Conservation (phyloP, 2,113 vertebrate species). For the Phylloscopus trochiloides region DNA sequence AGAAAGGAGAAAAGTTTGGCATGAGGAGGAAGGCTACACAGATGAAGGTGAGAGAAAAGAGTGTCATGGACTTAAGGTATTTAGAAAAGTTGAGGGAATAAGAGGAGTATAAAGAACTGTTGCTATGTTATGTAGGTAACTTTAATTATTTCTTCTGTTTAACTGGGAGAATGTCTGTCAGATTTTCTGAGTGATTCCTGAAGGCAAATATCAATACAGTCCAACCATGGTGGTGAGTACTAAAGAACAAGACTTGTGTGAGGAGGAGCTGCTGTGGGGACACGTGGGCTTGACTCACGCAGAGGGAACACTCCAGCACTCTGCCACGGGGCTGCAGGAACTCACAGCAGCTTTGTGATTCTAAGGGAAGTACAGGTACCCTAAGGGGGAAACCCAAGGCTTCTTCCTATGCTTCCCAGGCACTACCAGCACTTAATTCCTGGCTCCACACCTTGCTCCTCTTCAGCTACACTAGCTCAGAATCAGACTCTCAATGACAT, state of each 20-base stretch:
- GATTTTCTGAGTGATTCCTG: background rate
- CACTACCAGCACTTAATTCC: background rate
- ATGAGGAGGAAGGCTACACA: background rate
- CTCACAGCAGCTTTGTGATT: background rate
- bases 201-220: background rate
- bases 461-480: background rate
- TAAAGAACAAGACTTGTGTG: background rate
- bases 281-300: rapidly evolving
- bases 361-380: background rate
- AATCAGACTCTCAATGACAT: background rate
- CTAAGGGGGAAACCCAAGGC: background rate
- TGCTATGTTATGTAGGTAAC: background rate
- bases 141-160: background rate
- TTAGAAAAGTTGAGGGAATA: background rate
- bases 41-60: background rate
- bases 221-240: background rate
- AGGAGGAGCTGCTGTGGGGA: background rate
- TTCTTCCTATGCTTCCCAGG: background rate
- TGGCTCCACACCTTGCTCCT: background rate
- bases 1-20: too few relatives aligned
- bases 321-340: background rate
- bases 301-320: background rate
- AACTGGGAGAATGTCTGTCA: background rate
- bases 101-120: background rate
- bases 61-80: background rate